These are phyloP conservation scores for Tridacna gigas DNA, from an alignment of 2,888 invertebrate species.

Conservation along the genomic window DNA sequence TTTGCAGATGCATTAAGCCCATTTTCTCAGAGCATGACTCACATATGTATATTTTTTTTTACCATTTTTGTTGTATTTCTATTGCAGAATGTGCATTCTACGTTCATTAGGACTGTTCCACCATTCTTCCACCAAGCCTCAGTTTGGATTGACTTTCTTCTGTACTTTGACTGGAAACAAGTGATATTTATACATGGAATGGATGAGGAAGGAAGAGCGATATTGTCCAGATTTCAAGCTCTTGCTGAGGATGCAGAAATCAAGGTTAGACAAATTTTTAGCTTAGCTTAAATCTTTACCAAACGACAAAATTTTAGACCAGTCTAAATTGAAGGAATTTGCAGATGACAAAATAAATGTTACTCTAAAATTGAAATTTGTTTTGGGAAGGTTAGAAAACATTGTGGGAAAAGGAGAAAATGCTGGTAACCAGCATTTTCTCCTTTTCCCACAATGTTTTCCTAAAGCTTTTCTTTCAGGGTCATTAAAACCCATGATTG, in stretches of 20 bases:
- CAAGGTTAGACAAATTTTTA: slow-evolving; percentile 88
- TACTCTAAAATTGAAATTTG: too few relatives aligned
- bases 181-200: slow-evolving; percentile 97
- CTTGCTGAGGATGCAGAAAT: slow-evolving; percentile 96
- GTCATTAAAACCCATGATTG: too few relatives aligned
- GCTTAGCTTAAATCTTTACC: background rate
- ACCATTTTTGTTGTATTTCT: too few relatives aligned
- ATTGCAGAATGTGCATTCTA: slow-evolving; percentile 96
- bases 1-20: too few relatives aligned
- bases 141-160: slow-evolving; percentile 97
- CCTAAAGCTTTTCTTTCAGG: background rate
- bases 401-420: slow-evolving; percentile 6
- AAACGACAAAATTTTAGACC: too few relatives aligned
- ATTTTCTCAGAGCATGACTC: too few relatives aligned
- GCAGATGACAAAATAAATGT: too few relatives aligned
- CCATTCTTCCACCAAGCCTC: slow-evolving; percentile 99
- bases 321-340: too few relatives aligned
- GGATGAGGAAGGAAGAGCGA: slow-evolving; percentile 96
- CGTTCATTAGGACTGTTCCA: slow-evolving; percentile 97
- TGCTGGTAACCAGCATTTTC: slow-evolving; percentile 1
- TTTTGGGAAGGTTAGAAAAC: background rate
- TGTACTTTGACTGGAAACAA: slow-evolving; percentile 90
- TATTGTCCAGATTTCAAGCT: slow-evolving; percentile 96
- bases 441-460: slow-evolving; percentile 11
- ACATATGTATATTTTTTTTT: too few relatives aligned